phyloP scores from a whole-genome alignment of 1,140 invertebrate genomes.

The Augochlora pura region DNA sequence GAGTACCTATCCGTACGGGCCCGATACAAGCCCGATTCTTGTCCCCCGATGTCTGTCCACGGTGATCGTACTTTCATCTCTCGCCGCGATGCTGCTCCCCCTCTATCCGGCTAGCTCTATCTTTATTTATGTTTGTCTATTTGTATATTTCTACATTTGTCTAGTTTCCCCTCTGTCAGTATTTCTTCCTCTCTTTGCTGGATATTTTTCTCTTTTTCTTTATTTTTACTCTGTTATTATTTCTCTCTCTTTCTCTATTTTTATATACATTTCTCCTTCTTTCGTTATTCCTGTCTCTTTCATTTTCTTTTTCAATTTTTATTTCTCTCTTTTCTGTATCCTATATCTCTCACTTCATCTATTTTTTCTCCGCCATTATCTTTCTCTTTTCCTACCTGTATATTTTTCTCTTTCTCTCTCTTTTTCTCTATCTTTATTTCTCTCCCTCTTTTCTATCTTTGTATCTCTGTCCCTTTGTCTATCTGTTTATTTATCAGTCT shows the following conservation, averaged over 20 bases:
- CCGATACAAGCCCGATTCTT: slow-evolving; percentile 49
- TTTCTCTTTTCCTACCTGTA: background rate
- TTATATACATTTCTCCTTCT: no score
- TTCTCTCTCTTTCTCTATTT: no score
- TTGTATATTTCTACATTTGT: no score
- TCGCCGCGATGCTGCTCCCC: slow-evolving; percentile 35
- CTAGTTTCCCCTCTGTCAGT: no score
- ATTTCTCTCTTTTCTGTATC: background rate
- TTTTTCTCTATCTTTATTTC: slow-evolving; percentile 5
- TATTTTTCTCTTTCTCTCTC: slow-evolving; percentile 15
- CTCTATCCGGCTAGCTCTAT: no score
- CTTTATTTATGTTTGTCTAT: no score
- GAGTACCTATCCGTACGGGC: slow-evolving; percentile 27
- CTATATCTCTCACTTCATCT: no score
- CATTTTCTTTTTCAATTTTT: background rate
- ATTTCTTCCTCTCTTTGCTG: no score
- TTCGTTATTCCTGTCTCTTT: no score
- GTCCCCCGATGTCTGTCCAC: slow-evolving; percentile 43
- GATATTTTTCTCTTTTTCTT: no score
- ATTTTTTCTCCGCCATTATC: background rate
- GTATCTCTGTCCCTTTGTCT: background rate
- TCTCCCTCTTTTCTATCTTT: background rate
- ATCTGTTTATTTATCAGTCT: background rate
- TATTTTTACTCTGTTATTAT: no score
- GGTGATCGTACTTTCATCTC: slow-evolving; percentile 54